Evolutionary conservation across 2,797 vertebrate species (phyloP).

Genomic region (Poeciliopsis paucimaculata): DNA sequence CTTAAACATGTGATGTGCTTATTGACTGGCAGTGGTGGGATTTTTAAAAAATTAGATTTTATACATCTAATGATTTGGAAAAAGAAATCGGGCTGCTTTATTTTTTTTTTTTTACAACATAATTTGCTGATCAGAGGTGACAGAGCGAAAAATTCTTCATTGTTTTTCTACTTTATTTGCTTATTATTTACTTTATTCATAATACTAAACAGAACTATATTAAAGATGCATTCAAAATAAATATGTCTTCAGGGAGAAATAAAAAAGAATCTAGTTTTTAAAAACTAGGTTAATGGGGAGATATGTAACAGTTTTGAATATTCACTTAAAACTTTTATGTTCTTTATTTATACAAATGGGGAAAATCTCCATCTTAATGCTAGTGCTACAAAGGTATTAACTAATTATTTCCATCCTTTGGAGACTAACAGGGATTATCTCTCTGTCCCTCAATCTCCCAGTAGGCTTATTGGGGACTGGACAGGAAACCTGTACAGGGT

Average conservation of each 20-base stretch:
- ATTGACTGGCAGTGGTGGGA: background rate
- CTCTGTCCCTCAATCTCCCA: constrained; percentile 63
- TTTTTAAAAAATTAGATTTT: background rate
- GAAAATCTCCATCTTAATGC: constrained; percentile 65
- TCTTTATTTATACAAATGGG: constrained; percentile 54
- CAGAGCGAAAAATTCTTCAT: background rate
- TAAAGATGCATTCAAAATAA: constrained; percentile 20
- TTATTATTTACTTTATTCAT: background rate
- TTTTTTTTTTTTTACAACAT: background rate
- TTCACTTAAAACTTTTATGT: constrained; percentile 31
- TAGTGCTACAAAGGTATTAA: constrained; percentile 71
- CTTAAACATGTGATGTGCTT: background rate
- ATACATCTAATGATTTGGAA: background rate
- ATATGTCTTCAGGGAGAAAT: constrained; percentile 56
- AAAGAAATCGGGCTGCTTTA: background rate
- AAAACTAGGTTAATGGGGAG: constrained; percentile 16
- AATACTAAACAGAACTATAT: background rate
- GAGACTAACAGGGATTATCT: constrained; percentile 71
- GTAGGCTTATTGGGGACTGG: constrained; percentile 70
- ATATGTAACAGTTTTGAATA: constrained; percentile 39
- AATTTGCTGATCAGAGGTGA: background rate
- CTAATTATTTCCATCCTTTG: constrained; percentile 74
- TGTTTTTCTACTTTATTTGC: background rate
- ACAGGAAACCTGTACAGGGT: constrained; percentile 31
- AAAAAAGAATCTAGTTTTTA: constrained; percentile 22